Percentiles rank a stretch among this genome's conserved stretches.
phyloP scores from a whole-genome alignment of 2,113 vertebrate species.

The Grammomys surdaster region DNA sequence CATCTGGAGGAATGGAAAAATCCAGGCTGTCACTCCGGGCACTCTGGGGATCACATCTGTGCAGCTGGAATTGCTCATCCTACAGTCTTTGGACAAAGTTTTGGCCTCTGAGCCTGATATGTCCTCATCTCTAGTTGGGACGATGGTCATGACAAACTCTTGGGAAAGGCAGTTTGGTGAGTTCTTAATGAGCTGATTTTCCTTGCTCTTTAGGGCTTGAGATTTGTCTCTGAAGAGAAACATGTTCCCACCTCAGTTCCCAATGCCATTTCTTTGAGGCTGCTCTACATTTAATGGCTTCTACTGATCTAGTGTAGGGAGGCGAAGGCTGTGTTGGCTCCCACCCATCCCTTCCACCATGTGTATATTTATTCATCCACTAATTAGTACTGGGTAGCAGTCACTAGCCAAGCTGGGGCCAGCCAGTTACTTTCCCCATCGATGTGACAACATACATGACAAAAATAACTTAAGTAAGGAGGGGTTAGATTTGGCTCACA shows the following conservation, averaged over 20 bases:
- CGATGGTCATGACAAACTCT: neutral
- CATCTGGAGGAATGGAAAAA: slow-evolving; percentile 53
- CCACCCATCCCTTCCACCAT: neutral
- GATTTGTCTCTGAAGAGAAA: slow-evolving; percentile 48
- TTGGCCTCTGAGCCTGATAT: slow-evolving; percentile 41
- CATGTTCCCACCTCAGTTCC: neutral
- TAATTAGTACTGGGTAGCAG: neutral
- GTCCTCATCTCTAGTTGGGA: slow-evolving; percentile 38
- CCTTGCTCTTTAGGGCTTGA: slow-evolving; percentile 21
- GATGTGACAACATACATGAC: neutral
- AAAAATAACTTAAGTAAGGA: neutral
- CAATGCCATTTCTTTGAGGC: neutral
- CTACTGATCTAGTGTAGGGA: neutral
- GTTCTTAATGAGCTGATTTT: slow-evolving; percentile 43
- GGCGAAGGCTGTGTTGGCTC: neutral
- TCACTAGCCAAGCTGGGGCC: neutral
- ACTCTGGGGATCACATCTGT: slow-evolving; percentile 67
- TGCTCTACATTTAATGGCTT: neutral
- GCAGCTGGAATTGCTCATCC: slow-evolving; percentile 18
- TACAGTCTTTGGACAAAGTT: slow-evolving; percentile 27
- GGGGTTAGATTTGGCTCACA: neutral
- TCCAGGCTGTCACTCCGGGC: neutral
- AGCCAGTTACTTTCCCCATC: neutral
- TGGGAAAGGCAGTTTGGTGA: slow-evolving; percentile 50
- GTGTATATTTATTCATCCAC: neutral